phyloP scores from a whole-genome alignment of 2,888 invertebrate genomes.

The Apodemia hepburni region DNA sequence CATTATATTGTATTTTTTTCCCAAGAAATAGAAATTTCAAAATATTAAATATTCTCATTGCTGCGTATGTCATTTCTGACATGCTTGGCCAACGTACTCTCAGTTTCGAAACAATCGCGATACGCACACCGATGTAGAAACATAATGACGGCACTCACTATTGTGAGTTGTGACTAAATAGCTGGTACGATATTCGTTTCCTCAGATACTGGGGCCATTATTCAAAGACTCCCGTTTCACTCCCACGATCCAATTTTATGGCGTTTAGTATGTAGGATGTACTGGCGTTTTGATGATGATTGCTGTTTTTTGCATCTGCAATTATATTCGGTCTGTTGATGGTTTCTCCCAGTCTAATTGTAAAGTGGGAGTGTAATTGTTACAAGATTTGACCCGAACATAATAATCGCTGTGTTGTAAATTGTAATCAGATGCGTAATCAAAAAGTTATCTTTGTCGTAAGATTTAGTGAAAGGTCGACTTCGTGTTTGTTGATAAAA shows the following conservation, averaged over 20 bases:
- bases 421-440: conserved; percentile 50
- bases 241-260: conserved; percentile 74
- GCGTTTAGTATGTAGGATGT: conserved; percentile 55
- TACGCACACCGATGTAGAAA: conserved; percentile 69
- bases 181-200: conserved; percentile 53
- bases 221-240: conserved; percentile 70
- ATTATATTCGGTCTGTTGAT: conserved; percentile 69
- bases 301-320: conserved; percentile 68
- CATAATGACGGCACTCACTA: conserved; percentile 63
- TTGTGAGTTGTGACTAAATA: conserved; percentile 48
- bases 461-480: conserved; percentile 46
- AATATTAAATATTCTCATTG: conserved; percentile 22
- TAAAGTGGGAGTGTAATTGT: conserved; percentile 57
- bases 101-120: conserved; percentile 71
- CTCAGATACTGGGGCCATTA: conserved; percentile 50
- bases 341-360: conserved; percentile 72
- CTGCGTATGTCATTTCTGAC: conserved; percentile 28
- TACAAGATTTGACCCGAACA: conserved; percentile 57
- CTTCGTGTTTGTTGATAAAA: conserved; percentile 33
- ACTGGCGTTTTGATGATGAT: conserved; percentile 58
- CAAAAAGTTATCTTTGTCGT: conserved; percentile 47
- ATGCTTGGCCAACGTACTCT: conserved; percentile 45
- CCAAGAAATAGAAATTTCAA: conserved; percentile 20
- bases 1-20: conserved; percentile 13
- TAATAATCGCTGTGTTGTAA: conserved; percentile 43